Conservation (phyloP, 2,888 invertebrate species). For the Sthenelais limicola region DNA sequence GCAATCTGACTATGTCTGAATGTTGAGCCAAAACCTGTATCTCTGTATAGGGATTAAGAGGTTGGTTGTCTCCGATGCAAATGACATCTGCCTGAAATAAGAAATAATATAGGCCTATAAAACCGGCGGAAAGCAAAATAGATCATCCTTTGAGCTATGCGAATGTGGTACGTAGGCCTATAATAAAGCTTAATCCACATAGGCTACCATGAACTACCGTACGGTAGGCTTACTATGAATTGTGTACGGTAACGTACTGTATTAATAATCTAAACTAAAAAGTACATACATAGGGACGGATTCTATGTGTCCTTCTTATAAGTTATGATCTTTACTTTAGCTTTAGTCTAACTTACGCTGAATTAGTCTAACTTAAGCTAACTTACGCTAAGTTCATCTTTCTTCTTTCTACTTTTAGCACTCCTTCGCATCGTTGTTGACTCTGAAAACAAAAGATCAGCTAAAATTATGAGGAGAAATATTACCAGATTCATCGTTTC, state of each 20-base stretch:
- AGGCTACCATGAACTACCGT: neutral
- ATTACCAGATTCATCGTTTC: no score
- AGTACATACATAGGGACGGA: no score
- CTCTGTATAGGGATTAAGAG: conserved; percentile 65
- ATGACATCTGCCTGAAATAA: conserved; percentile 23
- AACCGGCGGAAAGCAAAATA: neutral
- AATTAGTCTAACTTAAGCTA: no score
- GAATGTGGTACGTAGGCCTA: neutral
- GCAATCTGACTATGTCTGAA: conserved; percentile 62
- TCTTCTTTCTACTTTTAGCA: neutral
- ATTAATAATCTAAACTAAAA: no score
- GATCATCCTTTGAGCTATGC: neutral
- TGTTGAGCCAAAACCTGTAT: conserved; percentile 62
- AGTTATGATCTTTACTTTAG: no score
- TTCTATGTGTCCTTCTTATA: no score
- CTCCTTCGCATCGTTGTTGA: conserved; percentile 15
- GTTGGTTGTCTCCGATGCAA: conserved; percentile 47
- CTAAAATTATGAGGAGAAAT: no score
- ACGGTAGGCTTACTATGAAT: neutral
- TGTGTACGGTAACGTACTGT: neutral
- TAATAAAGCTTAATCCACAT: neutral
- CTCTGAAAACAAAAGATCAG: no score
- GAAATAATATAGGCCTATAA: neutral
- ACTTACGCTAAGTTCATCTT: conserved; percentile 18
- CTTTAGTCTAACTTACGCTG: no score